Evolutionary conservation across 2,113 vertebrate genomes (phyloP), one percentile per base, ranked within the genome.

Genomic region (Phylloscopus trochiloides): DNA sequence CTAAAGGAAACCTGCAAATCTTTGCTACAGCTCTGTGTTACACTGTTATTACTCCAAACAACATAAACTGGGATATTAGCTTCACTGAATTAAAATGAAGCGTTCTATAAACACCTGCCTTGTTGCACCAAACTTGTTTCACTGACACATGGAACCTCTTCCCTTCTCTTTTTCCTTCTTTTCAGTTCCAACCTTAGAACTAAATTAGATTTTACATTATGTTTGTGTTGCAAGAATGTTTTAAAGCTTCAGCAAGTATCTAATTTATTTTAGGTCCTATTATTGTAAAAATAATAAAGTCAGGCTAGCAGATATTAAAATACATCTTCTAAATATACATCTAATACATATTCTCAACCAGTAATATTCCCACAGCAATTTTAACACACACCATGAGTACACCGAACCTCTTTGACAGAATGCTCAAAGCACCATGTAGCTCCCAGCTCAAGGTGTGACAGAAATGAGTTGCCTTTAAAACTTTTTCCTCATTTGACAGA

Each of bases 61-160:
- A 80, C 83, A 94, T 91, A 92, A 96, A 96, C 89, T 76, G 62
- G 92, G 80, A 93, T 95, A 94, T 96, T 97, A 96, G 90, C 73
- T 90, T 72, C 45, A 63, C 79, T 96, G 95, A 93, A 96, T 95
- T 90, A 97, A 94, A 94, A 97, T 92, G 61, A 95, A 94, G 63
- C 24, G 13, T 93, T 96, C 68, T 65, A 61, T 91, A 89, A 97
- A 94, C 72, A 93, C 95, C 94, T 97, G 90, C 74, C 80, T 94
- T 72, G 63, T 63, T 54, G 50, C 58, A 76, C 5, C 21, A 52
- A 90, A 72, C 65, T 88, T 76, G 32, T 61, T 87, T 86, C 68
- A 59, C 50, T 92, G 66, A 91, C 81, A 79, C 32, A 20, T 4
- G 13, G 32, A 94, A 80, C 31, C 19, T 66, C 29, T 88, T 92